These are phyloP conservation scores for Riparia riparia DNA, from an alignment of 2,113 vertebrate species.

Conservation along the genomic window DNA sequence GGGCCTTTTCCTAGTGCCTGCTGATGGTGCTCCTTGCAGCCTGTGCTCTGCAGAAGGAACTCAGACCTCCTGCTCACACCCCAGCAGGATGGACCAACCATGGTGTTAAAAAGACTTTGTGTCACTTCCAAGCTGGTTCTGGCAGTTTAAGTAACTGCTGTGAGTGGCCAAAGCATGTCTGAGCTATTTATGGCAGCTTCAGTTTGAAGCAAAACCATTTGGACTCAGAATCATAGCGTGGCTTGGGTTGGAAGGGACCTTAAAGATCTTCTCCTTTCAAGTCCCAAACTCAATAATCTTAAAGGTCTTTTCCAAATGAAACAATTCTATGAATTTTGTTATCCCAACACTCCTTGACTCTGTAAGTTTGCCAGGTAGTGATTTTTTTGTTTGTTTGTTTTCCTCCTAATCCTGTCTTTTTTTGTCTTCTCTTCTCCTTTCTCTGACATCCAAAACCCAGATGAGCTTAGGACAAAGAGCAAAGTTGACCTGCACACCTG, in stretches of 20 bases:
- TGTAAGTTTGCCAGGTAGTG: not conserved
- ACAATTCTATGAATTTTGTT: not conserved
- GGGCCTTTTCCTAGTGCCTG: not conserved
- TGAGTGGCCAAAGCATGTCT: not conserved
- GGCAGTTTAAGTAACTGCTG: not conserved
- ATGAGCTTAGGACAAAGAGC: slow-evolving; percentile 98
- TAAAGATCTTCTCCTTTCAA: not conserved
- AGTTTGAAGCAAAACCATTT: not conserved
- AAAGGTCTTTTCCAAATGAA: not conserved
- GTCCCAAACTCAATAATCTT: not conserved
- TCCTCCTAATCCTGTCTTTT: not conserved
- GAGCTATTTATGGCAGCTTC: not conserved
- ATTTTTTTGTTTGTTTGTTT: not conserved
- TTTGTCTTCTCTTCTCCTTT: slow-evolving; percentile 57
- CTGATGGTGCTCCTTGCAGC: not conserved
- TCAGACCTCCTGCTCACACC: not conserved
- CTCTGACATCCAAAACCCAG: slow-evolving; percentile 71
- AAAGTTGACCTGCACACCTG: slow-evolving; percentile 96
- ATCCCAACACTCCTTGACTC: not conserved
- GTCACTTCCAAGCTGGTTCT: not conserved
- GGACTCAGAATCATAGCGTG: not conserved
- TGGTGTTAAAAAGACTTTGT: not conserved
- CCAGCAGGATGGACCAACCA: not conserved
- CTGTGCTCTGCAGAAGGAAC: fast-evolving
- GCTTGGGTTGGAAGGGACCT: not conserved